Evolutionary conservation across 2,797 vertebrate species (phyloP), one percentile per base, ranked within the genome.

Genomic region (Allochrocebus solatus): DNA sequence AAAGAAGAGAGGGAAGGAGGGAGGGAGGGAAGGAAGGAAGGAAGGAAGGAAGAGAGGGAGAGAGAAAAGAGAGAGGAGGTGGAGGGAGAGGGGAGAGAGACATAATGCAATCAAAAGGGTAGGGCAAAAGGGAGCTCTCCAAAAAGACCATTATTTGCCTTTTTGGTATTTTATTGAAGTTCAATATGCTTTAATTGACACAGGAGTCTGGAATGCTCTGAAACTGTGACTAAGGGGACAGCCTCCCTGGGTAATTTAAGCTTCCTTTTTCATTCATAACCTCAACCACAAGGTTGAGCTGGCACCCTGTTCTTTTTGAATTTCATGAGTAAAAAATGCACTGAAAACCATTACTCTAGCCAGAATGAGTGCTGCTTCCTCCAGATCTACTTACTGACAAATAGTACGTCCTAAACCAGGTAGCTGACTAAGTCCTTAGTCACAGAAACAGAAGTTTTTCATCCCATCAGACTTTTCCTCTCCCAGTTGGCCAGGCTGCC

Each of bases 381-480:
- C 98, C 96, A 74, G 89, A 98, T 92, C 67, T 96, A 11, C 97
- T 98, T 98, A 97, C 93, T 98, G 95, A 97, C 97, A 98, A 98
- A 83, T 95, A 87, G 55, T 91, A 97, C 98, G 89, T 94, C 90
- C 95, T 97, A 94, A 95, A 97, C 96, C 98, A 99, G 98, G 98
- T 99, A 97, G 95, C 95, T 99, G 98, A 98, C 98, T 99, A 98
- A 99, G 96, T 93, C 96, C 95, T 99, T 98, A 98, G 98, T 99
- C 98, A 99, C 43, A 94, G 95, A 98, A 98, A 97, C 98, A 98
- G 48, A 98, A 98, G 95, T 75, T 98, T 98, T 98, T 98, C 59
- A 96, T 98, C 91, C 97, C 96, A 97, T 96, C 91, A 93, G 48
- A 83, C 67, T 88, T 92, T 96, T 85, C 36, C 64, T 50, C 85